Percentiles rank a stretch among this genome's conserved stretches.
Conservation (phyloP, 2,113 vertebrate species). For the Sminthopsis crassicaudata region DNA sequence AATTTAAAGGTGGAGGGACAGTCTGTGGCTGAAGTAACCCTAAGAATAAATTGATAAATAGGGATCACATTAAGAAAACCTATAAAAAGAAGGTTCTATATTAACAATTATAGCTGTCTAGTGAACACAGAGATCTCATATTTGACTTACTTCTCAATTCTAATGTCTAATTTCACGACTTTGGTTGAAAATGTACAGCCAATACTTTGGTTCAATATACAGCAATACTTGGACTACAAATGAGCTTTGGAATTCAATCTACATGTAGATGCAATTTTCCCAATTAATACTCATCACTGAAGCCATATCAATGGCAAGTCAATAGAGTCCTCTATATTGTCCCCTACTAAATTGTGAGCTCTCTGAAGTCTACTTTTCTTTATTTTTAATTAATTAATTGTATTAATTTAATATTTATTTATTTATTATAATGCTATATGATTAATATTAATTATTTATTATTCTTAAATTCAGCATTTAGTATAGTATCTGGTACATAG, state of each 20-base stretch:
- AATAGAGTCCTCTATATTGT: background rate
- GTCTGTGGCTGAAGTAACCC: background rate
- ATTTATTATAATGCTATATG: too few species aligned
- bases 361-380: background rate
- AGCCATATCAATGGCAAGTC: background rate
- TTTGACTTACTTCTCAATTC: background rate
- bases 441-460: too few species aligned
- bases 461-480: background rate
- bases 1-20: background rate
- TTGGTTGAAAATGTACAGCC: background rate
- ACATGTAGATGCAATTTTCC: background rate
- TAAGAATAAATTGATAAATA: background rate
- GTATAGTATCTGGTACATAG: background rate
- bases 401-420: too few species aligned
- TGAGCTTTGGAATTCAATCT: background rate
- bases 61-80: background rate
- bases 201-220: too few species aligned
- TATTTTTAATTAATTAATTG: background rate
- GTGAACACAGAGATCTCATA: background rate
- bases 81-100: background rate
- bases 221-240: background rate
- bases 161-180: background rate
- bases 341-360: background rate
- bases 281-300: background rate
- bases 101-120: background rate